Conservation (phyloP, 2,797 vertebrate genomes). For the Periparus ater region DNA sequence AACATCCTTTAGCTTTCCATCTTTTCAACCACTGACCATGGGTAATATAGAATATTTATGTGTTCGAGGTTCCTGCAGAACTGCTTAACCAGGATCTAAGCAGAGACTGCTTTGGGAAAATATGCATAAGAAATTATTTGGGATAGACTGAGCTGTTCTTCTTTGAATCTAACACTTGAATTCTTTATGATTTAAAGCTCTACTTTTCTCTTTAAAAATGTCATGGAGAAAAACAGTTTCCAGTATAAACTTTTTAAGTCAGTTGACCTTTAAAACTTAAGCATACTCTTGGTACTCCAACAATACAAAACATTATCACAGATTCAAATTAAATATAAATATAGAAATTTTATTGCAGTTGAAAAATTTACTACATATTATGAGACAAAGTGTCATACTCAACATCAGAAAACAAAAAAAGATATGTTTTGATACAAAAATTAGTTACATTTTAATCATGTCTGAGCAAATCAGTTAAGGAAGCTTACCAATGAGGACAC, state of each 20-base stretch:
- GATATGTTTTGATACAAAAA: background rate
- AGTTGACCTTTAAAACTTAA: background rate
- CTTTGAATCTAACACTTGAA: background rate
- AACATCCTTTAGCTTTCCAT: background rate
- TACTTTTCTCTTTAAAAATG: background rate
- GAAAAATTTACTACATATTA: background rate
- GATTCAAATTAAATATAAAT: background rate
- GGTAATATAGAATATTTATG: background rate
- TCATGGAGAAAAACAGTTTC: background rate
- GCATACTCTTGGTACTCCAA: background rate
- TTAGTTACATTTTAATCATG: background rate
- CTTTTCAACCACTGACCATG: background rate
- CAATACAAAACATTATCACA: background rate
- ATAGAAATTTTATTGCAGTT: background rate
- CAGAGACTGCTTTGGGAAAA: background rate
- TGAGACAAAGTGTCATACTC: background rate
- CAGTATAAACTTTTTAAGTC: background rate
- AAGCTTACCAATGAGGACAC: constrained; percentile 91
- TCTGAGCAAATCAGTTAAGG: background rate
- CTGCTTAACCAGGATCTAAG: background rate
- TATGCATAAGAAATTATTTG: background rate
- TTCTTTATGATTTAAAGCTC: background rate
- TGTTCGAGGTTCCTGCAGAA: background rate
- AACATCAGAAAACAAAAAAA: background rate
- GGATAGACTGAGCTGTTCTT: background rate